Evolutionary conservation across 2,113 vertebrate genomes (phyloP), one percentile per base, ranked within the genome.

Genomic region (Oenanthe oenanthe): DNA sequence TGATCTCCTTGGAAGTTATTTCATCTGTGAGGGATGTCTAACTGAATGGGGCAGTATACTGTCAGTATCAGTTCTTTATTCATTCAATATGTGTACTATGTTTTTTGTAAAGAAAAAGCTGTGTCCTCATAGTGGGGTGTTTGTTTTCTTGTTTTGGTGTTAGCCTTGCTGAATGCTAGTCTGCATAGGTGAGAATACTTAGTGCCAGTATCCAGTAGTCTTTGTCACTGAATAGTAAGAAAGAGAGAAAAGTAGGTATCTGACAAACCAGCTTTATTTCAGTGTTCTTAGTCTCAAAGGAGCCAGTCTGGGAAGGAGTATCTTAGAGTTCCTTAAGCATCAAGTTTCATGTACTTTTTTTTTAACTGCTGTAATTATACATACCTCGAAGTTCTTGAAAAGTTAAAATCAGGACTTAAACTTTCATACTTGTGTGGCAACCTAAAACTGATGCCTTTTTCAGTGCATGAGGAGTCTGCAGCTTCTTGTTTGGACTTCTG

Each of bases 11-110:
- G 45, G 48, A 68, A 75, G 42, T 53, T 3, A 12, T 18, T 88
- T 34, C 3, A 16, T 14, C 14, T 71, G 0, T 63, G 48, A 50
- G 50, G 26, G 13, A 2, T 68, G 34, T 92, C 15, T 58, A 31
- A 57, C 45, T 86, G 47, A 21, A n/a, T 40, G 34, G 42, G 26
- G 15, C 42, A 34, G 20, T 83, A 13, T 72, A 26, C 4, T 70
- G 20, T 48, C 24, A 36, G 4, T 83, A 22, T 62, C 31, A 42
- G 22, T 31, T 83, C 24, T 85, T 68, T 28, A 60, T 45, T 16
- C 5, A 24, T 87, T 56, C 22, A 25, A 0, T 34, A 32, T 36
- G 3, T 43, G 24, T 56, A 24, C n/a, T 62, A 0, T 51, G 12
- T 2, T 61, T 68, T 93, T 45, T 81, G 48, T 81, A 45, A 34